Evolutionary conservation across 2,113 vertebrate genomes (phyloP), one percentile per base, ranked within the genome.

Genomic region (Rhodinocichla rosea): DNA sequence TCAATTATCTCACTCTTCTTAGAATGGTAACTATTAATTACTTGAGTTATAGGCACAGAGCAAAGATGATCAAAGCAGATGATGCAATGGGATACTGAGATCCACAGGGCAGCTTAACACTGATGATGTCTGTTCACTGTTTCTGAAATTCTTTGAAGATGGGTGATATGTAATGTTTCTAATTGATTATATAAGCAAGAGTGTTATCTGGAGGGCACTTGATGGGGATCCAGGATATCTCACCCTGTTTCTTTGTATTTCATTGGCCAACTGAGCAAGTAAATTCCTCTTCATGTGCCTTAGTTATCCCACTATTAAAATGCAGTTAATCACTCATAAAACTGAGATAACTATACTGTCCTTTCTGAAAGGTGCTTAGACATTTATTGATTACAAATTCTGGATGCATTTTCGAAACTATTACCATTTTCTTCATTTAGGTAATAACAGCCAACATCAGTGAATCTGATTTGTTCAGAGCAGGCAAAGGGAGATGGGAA

Each of bases 51-150:
- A 75, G 40, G 63, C 44, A 56, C 52, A 83, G 69, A 87, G 80
- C n/a, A 89, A 71, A 93, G 62, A 83, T 79, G 64, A 87, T 96
- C 85, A 92, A 92, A 94, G 86, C 65, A 83, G 65, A 80, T 78
- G 73, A 44, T 82, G 44, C 77, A 87, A 64, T 64, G 68, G 86
- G 62, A 62, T 65, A 62, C 49, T 0, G 0, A 89, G 77, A 83
- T 75, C 49, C 53, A 91, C 30, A 16, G 40, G n/a, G 20, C 3
- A 1, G 53, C 83, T 93, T 82, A 89, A 81, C 57, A 52, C 32
- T n/a, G 45, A 57, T 52, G 78, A 52, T 80, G 68, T 56, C 73
- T 83, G 39, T 56, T 92, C 76, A 35, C 37, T 67, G 21, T 44
- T 89, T 40, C 62, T 88, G 69, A 82, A 89, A 76, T 83, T 73